Evolutionary conservation across 2,797 vertebrate species (phyloP).

Genomic region (Chanos chanos): DNA sequence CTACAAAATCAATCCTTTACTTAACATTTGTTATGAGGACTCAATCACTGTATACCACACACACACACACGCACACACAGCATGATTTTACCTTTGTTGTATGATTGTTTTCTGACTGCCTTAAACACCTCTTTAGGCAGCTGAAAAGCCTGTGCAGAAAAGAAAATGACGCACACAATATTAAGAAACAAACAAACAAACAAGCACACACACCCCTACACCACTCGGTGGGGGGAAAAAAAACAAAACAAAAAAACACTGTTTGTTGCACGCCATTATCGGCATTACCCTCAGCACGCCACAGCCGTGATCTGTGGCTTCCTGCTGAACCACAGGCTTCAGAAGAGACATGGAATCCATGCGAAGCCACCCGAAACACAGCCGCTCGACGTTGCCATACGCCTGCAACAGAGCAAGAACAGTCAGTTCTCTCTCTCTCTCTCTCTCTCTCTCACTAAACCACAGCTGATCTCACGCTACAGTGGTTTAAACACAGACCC

Average conservation of each 20-base stretch:
- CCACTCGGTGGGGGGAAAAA: not conserved
- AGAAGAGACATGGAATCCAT: not conserved
- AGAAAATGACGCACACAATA: no score
- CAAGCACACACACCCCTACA: not conserved
- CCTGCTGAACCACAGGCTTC: not conserved
- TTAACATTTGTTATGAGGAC: no score
- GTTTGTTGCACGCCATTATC: not conserved
- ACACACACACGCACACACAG: no score
- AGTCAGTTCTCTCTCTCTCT: not conserved
- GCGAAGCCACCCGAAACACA: conserved; percentile 19
- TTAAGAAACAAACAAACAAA: no score
- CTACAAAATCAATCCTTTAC: no score
- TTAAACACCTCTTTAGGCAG: conserved; percentile 9
- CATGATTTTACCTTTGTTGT: conserved; percentile 30
- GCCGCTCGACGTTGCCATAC: conserved; percentile 19
- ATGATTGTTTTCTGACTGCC: not conserved
- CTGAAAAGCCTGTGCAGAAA: conserved; percentile 13
- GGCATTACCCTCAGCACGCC: conserved; percentile 14
- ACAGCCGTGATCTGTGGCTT: not conserved
- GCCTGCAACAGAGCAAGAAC: conserved; percentile 7
- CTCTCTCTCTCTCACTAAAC: not conserved
- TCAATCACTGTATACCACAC: no score
- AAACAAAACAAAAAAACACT: not conserved
- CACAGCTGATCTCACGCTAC: not conserved
- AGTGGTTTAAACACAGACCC: no score